phyloP scores from a whole-genome alignment of 2,888 invertebrate genomes.

The Diadegma fenestrale region DNA sequence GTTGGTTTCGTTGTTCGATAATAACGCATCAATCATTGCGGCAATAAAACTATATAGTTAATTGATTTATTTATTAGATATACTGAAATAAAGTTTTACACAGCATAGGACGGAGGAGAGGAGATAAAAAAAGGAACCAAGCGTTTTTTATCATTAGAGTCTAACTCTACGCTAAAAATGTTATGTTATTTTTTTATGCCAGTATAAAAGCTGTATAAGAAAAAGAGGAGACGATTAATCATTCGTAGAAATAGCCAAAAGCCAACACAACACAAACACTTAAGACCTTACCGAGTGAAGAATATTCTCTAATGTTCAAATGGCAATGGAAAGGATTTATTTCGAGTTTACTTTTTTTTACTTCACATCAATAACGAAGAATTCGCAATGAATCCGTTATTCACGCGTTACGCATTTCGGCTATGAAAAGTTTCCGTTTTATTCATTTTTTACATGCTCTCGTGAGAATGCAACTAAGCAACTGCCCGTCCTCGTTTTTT shows the following conservation, averaged over 20 bases:
- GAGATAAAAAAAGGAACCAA: conserved; percentile 23
- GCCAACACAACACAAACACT: conserved; percentile 20
- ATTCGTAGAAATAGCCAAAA: conserved; percentile 14
- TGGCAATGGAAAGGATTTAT: conserved; percentile 15
- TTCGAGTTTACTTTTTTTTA: conserved; percentile 8
- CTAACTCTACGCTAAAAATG: conserved; percentile 67
- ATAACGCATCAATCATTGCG: conserved; percentile 65
- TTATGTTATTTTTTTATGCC: conserved; percentile 70
- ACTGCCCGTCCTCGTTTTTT: neutral
- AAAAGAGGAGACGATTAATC: conserved; percentile 40
- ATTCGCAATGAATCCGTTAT: neutral
- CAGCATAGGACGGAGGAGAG: conserved; percentile 58
- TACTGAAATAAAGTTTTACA: conserved; percentile 73
- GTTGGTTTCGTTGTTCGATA: conserved; percentile 40
- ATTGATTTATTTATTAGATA: conserved; percentile 70
- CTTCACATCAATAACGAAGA: neutral
- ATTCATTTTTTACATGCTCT: neutral
- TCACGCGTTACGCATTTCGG: conserved; percentile 1
- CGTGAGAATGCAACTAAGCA: conserved; percentile 8
- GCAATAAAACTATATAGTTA: conserved; percentile 64
- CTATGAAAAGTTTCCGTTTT: conserved; percentile 8
- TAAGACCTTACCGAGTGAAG: neutral
- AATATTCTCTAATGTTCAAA: neutral
- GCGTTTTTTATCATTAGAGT: conserved; percentile 62
- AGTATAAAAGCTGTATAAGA: conserved; percentile 66